phyloP scores from a whole-genome alignment of 1,140 invertebrate species.

The Drosophila kurseongensis region DNA sequence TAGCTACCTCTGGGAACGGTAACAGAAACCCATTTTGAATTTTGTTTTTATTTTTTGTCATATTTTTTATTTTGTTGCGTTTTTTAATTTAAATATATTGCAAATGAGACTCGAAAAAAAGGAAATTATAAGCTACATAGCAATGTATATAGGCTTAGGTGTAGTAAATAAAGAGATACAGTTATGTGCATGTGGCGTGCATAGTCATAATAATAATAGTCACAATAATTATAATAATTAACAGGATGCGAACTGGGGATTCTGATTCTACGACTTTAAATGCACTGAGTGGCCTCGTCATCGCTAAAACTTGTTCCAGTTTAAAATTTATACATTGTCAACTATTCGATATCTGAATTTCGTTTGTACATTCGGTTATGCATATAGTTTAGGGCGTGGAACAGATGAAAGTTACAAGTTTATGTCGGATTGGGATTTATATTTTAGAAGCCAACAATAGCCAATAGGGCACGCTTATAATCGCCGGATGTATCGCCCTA shows the following conservation, averaged over 20 bases:
- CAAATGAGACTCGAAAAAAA: slow-evolving; percentile 63
- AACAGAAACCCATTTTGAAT: slow-evolving; percentile 37
- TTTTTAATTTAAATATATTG: slow-evolving; percentile 45
- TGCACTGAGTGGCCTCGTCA: slow-evolving; percentile 54
- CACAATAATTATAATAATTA: slow-evolving; percentile 50
- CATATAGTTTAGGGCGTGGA: slow-evolving; percentile 66
- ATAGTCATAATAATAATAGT: slow-evolving; percentile 40
- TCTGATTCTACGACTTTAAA: slow-evolving; percentile 60
- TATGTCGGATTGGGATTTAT: slow-evolving; percentile 44
- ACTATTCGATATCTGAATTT: slow-evolving; percentile 52
- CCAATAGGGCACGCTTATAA: slow-evolving; percentile 94
- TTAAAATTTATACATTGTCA: slow-evolving; percentile 50
- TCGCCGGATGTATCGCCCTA: slow-evolving; percentile 96
- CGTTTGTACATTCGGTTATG: slow-evolving; percentile 63
- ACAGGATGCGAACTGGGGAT: slow-evolving; percentile 55
- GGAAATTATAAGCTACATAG: slow-evolving; percentile 51
- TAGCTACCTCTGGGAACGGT: slow-evolving; percentile 5
- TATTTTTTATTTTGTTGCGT: slow-evolving; percentile 61
- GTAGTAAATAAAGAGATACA: slow-evolving; percentile 41
- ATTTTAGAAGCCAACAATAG: slow-evolving; percentile 89
- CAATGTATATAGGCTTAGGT: slow-evolving; percentile 24
- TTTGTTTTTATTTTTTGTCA: slow-evolving; percentile 32
- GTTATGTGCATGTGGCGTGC: slow-evolving; percentile 68
- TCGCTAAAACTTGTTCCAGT: slow-evolving; percentile 51
- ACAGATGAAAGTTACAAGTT: slow-evolving; percentile 62